Conservation (phyloP, 2,113 vertebrate genomes). For the Axis porcinus region DNA sequence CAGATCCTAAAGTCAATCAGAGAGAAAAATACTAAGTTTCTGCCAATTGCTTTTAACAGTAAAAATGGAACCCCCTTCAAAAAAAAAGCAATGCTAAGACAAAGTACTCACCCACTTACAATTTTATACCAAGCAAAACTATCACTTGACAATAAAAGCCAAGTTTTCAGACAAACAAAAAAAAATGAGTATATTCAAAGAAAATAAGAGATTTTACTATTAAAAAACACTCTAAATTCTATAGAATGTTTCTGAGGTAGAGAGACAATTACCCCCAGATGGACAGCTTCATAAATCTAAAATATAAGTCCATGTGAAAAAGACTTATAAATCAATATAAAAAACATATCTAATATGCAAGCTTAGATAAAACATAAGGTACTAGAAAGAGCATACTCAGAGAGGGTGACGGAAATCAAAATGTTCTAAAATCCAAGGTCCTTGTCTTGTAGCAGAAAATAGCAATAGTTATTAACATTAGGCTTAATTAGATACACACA, state of each 20-base stretch:
- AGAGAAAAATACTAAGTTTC: not conserved
- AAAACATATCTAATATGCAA: not conserved
- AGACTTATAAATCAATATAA: not conserved
- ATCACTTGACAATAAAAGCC: not conserved
- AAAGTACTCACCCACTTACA: not conserved
- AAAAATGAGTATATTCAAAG: not conserved
- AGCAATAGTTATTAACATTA: not conserved
- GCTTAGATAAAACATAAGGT: not conserved
- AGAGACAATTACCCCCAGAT: not conserved
- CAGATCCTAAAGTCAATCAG: not conserved
- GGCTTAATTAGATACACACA: not conserved
- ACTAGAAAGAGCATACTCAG: not conserved
- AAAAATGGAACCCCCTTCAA: not conserved
- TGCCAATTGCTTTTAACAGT: not conserved
- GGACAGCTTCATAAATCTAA: not conserved
- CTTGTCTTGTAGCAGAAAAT: not conserved
- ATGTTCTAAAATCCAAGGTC: not conserved
- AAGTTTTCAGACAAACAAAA: not conserved
- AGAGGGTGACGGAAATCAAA: not conserved
- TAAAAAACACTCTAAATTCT: not conserved
- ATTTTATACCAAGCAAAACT: not conserved
- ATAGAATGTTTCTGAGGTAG: not conserved
- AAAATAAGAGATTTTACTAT: not conserved
- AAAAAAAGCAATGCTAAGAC: not conserved
- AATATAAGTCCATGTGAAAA: not conserved